Conservation (phyloP, 2,888 invertebrate species). For the Dexiosoma caninum region DNA sequence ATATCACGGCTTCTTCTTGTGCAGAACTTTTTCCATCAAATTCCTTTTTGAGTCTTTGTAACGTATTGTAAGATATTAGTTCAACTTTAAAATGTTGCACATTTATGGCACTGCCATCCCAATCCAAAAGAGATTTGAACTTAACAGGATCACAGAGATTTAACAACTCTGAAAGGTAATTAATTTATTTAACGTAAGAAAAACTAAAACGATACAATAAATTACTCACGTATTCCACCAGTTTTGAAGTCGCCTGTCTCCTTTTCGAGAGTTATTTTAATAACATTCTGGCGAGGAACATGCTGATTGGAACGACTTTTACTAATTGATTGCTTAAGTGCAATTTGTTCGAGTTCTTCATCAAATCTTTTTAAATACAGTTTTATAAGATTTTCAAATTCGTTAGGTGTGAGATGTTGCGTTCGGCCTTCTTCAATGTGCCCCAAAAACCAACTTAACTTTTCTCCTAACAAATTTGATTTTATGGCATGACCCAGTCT, state of each 20-base stretch:
- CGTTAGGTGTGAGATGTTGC: constrained; percentile 80
- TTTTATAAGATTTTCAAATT: constrained; percentile 79
- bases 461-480: constrained; percentile 86
- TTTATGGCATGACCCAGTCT: constrained; percentile 83
- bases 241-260: constrained; percentile 86
- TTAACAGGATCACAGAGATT: constrained; percentile 74
- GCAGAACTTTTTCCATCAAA: not conserved
- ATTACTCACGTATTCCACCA: constrained; percentile 84
- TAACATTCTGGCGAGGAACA: constrained; percentile 87
- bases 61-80: constrained; percentile 73
- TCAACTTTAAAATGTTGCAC: constrained; percentile 77
- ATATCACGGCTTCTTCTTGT: not conserved
- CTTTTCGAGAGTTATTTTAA: constrained; percentile 85
- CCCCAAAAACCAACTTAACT: constrained; percentile 86
- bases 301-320: constrained; percentile 85
- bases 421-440: constrained; percentile 80
- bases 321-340: constrained; percentile 86
- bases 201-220: constrained; percentile 48
- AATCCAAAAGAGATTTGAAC: constrained; percentile 72
- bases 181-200: not conserved
- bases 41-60: constrained; percentile 69
- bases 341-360: constrained; percentile 88
- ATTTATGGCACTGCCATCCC: constrained; percentile 77
- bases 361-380: constrained; percentile 83
- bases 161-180: constrained; percentile 69